Percentiles rank a stretch among this genome's conserved stretches.
Conservation (phyloP, 2,888 invertebrate species). For the Pachycephus smyrnensis region DNA sequence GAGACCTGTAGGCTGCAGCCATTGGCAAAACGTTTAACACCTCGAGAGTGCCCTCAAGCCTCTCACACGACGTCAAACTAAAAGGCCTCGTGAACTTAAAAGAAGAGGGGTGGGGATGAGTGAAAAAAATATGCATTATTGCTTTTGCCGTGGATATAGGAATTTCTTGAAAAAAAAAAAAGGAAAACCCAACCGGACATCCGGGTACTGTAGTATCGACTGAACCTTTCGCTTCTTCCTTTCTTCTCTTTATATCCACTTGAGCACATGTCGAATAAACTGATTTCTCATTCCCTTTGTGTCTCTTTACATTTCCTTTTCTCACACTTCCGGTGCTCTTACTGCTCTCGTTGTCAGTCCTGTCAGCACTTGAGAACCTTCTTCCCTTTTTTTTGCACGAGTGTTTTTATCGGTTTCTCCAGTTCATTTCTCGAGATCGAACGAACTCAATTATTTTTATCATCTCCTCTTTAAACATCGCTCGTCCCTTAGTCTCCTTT, state of each 20-base stretch:
- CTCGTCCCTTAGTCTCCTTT: slow-evolving; percentile 1
- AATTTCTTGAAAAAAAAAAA: not conserved
- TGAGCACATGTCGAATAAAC: not conserved
- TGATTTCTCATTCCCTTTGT: not conserved
- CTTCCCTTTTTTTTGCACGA: not conserved
- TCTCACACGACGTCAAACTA: not conserved
- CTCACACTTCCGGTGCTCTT: not conserved
- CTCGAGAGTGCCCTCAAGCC: not conserved
- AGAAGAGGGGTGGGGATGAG: not conserved
- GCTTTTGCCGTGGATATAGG: not conserved
- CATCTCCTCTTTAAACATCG: slow-evolving; percentile 39
- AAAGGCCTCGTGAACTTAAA: not conserved
- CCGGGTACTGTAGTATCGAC: no score
- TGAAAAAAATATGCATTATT: not conserved
- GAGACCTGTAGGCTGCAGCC: not conserved
- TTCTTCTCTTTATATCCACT: not conserved
- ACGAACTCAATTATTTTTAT: slow-evolving; percentile 44
- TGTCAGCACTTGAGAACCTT: not conserved
- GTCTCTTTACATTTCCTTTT: not conserved
- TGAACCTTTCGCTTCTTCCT: not conserved
- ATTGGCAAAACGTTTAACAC: not conserved
- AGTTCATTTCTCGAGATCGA: slow-evolving; percentile 29
- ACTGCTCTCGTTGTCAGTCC: no score
- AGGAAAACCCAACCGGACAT: not conserved
- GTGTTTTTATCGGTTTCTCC: not conserved